Evolutionary conservation across 2,113 vertebrate species (phyloP).

Genomic region (Anoplopoma fimbria): DNA sequence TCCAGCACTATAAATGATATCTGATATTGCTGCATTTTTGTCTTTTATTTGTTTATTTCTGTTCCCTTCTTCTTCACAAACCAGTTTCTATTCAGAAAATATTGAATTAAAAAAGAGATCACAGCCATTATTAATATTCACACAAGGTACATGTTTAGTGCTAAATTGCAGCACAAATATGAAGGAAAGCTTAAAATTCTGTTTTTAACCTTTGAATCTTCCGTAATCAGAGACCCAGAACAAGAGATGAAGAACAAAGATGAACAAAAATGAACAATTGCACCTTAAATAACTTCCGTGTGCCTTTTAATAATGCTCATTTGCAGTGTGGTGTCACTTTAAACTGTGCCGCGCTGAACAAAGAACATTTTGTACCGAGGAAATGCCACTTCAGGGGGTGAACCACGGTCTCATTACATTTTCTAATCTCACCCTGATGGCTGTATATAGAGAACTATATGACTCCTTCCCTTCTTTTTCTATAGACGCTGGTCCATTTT

Average conservation of each 20-base stretch:
- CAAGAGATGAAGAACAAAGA: background rate
- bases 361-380: constrained; percentile 15
- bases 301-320: constrained; percentile 10
- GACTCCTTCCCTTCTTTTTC: background rate
- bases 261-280: background rate
- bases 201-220: background rate
- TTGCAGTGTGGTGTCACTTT: background rate
- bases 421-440: constrained; percentile 2
- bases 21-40: no score
- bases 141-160: no score
- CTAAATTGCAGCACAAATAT: no score
- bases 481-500: background rate
- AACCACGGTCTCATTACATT: background rate
- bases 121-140: background rate
- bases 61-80: no score
- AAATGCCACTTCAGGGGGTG: background rate
- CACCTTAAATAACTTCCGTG: constrained; percentile 1
- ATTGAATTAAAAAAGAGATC: no score
- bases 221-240: background rate
- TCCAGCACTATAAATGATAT: no score
- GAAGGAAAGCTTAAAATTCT: no score
- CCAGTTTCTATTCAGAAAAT: no score
- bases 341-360: constrained; percentile 3
- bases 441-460: no score
- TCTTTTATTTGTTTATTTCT: no score